Evolutionary conservation across 2,113 vertebrate genomes (phyloP).

Genomic region (Callipepla squamata): DNA sequence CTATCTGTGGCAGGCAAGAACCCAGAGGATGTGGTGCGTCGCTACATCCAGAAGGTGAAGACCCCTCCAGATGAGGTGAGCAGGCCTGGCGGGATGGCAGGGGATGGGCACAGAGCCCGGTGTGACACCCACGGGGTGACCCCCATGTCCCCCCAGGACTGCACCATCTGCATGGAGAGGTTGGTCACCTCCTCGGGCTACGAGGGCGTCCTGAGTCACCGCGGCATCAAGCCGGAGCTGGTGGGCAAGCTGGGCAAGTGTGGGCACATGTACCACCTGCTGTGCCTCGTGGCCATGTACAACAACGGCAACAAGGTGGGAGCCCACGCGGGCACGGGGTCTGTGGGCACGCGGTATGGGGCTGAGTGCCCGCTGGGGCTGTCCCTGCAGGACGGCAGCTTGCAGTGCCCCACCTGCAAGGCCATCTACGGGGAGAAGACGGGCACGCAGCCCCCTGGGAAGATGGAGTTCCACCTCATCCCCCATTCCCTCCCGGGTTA

Average conservation of each 20-base stretch:
- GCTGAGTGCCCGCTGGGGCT: fast-evolving
- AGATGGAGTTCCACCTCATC: conserved; percentile 97
- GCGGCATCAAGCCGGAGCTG: conserved; percentile 88
- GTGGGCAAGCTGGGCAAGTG: conserved; percentile 96
- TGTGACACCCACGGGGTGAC: background rate
- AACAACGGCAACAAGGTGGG: conserved; percentile 95
- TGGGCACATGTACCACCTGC: conserved; percentile 95
- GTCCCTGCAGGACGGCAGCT: conserved; percentile 87
- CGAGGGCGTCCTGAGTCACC: conserved; percentile 89
- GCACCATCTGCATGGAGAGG: conserved; percentile 62
- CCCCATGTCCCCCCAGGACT: background rate
- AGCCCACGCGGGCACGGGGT: background rate
- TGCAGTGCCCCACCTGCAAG: conserved; percentile 97
- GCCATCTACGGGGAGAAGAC: conserved; percentile 98
- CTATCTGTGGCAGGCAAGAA: conserved; percentile 84
- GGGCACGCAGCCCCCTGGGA: conserved; percentile 94
- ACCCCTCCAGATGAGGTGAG: conserved; percentile 91
- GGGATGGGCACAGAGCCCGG: background rate
- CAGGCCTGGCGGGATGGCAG: background rate
- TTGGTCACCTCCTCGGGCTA: conserved; percentile 90
- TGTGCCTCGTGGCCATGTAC: conserved; percentile 98
- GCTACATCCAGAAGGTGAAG: conserved; percentile 96
- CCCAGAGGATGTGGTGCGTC: conserved; percentile 92
- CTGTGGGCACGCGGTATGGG: fast-evolving
- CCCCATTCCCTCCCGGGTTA: conserved; percentile 94